These are phyloP conservation scores for Porites rus DNA, from an alignment of 92 coral and sea anemone genomes.

Conservation along the genomic window DNA sequence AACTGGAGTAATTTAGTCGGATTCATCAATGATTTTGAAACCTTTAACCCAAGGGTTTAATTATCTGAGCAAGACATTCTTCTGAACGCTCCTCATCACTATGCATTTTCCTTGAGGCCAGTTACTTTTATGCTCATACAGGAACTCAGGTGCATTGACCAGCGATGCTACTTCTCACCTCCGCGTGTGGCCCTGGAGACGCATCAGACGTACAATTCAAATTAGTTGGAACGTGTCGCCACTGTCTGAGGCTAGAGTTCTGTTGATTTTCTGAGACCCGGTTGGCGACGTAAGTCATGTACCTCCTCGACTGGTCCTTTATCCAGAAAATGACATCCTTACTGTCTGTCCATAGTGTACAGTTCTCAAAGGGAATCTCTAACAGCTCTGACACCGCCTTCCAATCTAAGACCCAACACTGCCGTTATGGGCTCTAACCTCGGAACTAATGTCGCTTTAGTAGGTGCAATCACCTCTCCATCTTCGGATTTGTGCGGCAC, in stretches of 20 bases:
- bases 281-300: constrained; percentile 52
- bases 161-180: constrained; percentile 50
- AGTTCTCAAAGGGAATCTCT: constrained; percentile 16
- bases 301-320: constrained; percentile 53
- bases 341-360: constrained; percentile 67
- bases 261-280: constrained; percentile 50
- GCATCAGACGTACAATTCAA: constrained; percentile 64
- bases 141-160: constrained; percentile 68
- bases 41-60: constrained; percentile 14
- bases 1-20: constrained; percentile 19
- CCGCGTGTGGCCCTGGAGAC: constrained; percentile 45
- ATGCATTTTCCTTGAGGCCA: constrained; percentile 50
- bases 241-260: constrained; percentile 39
- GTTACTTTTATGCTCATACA: constrained; percentile 35
- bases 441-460: constrained; percentile 32
- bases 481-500: constrained; percentile 52
- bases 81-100: constrained; percentile 12
- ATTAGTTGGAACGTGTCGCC: constrained; percentile 47
- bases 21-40: constrained; percentile 11
- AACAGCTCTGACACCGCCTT: constrained; percentile 46
- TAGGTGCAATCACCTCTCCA: constrained; percentile 55
- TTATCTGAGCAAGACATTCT: constrained; percentile 30
- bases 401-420: constrained; percentile 58
- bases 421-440: constrained; percentile 61
- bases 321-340: constrained; percentile 54